Conservation (phyloP, 2,797 vertebrate species). For the Labeo calbasu region DNA sequence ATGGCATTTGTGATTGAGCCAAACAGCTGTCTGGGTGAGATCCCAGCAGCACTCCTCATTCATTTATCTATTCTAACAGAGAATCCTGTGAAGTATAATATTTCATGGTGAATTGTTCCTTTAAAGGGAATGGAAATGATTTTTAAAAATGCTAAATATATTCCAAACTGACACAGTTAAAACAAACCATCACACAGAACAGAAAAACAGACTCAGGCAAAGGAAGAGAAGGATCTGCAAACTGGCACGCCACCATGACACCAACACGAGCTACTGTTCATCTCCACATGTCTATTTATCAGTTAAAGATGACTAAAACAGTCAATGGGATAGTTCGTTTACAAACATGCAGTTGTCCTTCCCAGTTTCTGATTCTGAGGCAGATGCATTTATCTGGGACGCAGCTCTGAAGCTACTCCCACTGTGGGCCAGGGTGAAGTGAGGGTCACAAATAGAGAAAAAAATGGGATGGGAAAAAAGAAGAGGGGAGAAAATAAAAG, state of each 20-base stretch:
- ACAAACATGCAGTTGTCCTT: slow-evolving; percentile 7
- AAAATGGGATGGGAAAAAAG: slow-evolving; percentile 1
- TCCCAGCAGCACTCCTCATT: slow-evolving; percentile 22
- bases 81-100: slow-evolving; percentile 39
- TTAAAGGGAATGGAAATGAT: slow-evolving; percentile 2
- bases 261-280: background rate
- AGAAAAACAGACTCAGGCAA: background rate
- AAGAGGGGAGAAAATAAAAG: background rate
- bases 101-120: slow-evolving; percentile 29
- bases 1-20: slow-evolving; percentile 30
- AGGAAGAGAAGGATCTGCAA: background rate
- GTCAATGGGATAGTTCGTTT: background rate
- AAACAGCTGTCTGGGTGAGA: slow-evolving; percentile 36
- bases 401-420: slow-evolving; percentile 21
- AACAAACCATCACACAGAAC: background rate
- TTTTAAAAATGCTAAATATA: slow-evolving; percentile 19
- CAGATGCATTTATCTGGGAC: slow-evolving; percentile 9
- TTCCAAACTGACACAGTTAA: slow-evolving; percentile 11
- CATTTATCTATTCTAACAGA: slow-evolving; percentile 32
- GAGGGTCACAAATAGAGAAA: slow-evolving; percentile 28
- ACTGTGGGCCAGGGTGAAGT: slow-evolving; percentile 29
- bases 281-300: slow-evolving; percentile 3
- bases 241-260: background rate
- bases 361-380: background rate
- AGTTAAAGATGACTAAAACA: background rate